These are phyloP conservation scores for Halocynthia roretzi DNA, from an alignment of 23 tunicate species.

Conservation along the genomic window DNA sequence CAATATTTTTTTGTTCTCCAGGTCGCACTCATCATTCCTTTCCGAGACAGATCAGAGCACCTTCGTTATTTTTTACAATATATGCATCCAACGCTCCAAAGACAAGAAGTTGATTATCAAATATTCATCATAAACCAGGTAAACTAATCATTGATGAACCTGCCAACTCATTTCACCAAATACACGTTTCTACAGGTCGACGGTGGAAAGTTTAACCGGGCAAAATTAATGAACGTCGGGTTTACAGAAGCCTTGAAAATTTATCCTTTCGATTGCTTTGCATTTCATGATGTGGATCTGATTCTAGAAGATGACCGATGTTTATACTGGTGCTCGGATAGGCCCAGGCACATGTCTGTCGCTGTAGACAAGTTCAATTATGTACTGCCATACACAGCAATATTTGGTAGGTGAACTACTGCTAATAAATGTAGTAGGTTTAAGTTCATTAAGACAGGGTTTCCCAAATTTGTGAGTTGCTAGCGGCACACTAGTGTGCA, in stretches of 20 bases:
- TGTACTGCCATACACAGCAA: constrained; percentile 48
- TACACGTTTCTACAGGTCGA: constrained; percentile 36
- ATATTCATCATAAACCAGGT: constrained; percentile 96
- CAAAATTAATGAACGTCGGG: constrained; percentile 94
- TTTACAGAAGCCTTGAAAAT: constrained; percentile 65
- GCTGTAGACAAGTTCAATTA: constrained; percentile 96
- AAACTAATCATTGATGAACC: neutral
- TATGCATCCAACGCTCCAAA: constrained; percentile 87
- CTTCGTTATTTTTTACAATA: constrained; percentile 78
- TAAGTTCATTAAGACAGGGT: too few relatives aligned
- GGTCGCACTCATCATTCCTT: constrained; percentile 93
- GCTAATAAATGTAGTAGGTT: neutral
- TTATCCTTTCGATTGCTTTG: constrained; percentile 74
- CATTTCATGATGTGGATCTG: constrained; percentile 95
- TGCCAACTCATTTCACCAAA: neutral
- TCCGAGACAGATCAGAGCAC: constrained; percentile 77
- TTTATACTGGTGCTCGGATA: constrained; percentile 68
- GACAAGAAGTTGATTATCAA: constrained; percentile 84
- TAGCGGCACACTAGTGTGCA: too few relatives aligned
- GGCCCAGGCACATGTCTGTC: constrained; percentile 81
- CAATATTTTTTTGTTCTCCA: constrained; percentile 1
- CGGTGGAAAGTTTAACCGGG: constrained; percentile 84
- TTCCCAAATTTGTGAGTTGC: too few relatives aligned
- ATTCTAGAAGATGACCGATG: constrained; percentile 88
- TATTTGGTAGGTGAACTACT: constrained; percentile 89